Conservation (phyloP, 64 coral and sea anemone genomes). For the Porites australiensis region DNA sequence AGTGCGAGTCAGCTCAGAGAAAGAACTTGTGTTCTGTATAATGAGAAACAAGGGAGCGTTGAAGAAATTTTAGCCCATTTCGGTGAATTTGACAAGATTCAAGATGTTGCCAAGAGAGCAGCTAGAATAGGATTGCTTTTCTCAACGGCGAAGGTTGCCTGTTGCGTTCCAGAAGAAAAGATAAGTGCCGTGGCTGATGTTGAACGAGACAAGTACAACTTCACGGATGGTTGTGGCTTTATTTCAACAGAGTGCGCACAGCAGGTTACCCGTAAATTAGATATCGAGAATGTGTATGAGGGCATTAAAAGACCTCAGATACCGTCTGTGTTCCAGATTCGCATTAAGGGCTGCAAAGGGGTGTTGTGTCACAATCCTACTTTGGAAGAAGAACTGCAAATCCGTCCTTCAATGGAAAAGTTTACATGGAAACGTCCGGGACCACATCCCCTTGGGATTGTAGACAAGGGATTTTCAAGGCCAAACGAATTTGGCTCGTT, state of each 20-base stretch:
- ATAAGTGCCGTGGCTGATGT: constrained; percentile 60
- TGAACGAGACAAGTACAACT: constrained; percentile 75
- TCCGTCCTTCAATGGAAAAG: constrained; percentile 91
- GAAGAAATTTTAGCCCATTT: constrained; percentile 58
- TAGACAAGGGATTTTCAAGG: constrained; percentile 83
- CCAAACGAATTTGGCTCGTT: constrained; percentile 82
- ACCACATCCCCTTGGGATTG: constrained; percentile 71
- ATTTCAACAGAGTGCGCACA: constrained; percentile 63
- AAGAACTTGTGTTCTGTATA: constrained; percentile 85
- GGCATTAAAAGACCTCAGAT: constrained; percentile 31
- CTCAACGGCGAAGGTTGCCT: constrained; percentile 61
- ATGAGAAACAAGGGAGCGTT: constrained; percentile 62
- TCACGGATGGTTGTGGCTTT: constrained; percentile 93
- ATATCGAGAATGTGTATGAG: constrained; percentile 41
- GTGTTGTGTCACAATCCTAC: constrained; percentile 67
- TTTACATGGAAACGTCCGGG: constrained; percentile 51
- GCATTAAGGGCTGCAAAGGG: constrained; percentile 88
- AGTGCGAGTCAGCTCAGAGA: constrained; percentile 82
- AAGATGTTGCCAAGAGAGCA: constrained; percentile 78
- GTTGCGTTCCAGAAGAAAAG: constrained; percentile 58
- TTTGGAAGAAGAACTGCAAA: constrained; percentile 65
- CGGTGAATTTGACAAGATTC: constrained; percentile 77
- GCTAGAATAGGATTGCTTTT: constrained; percentile 83
- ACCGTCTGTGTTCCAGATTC: constrained; percentile 89
- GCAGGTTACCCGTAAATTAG: constrained; percentile 9